phyloP scores from a whole-genome alignment of 2,797 vertebrate species.

The Melanotaenia nigrans region DNA sequence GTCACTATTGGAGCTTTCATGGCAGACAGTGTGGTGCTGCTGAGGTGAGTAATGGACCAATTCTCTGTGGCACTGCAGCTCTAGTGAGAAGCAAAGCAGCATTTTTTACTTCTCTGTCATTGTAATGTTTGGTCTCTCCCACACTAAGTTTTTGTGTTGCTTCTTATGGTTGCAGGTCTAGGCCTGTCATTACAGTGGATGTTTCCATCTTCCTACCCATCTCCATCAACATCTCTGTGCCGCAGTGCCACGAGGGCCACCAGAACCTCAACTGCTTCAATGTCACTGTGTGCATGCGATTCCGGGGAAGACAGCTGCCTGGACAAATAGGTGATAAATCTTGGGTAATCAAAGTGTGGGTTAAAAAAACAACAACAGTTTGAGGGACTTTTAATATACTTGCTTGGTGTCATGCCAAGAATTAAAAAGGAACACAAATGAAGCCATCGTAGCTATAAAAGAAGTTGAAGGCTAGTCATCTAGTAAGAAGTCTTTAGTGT shows the following conservation, averaged over 20 bases:
- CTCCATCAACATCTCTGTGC: slow-evolving; percentile 96
- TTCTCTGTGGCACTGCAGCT: not conserved
- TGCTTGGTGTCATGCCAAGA: not conserved
- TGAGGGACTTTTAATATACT: not conserved
- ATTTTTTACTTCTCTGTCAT: slow-evolving; percentile 1
- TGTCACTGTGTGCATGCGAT: slow-evolving; percentile 88
- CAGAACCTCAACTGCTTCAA: slow-evolving; percentile 92
- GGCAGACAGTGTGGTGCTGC: slow-evolving; percentile 91
- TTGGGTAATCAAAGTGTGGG: not conserved
- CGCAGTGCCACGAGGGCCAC: slow-evolving; percentile 92
- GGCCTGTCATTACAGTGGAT: slow-evolving; percentile 92
- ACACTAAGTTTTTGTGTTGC: slow-evolving; percentile 25
- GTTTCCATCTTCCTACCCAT: slow-evolving; percentile 89
- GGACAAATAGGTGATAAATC: slow-evolving; percentile 89
- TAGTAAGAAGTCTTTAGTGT: not conserved
- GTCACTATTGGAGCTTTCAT: slow-evolving; percentile 95
- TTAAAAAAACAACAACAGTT: slow-evolving; percentile 7
- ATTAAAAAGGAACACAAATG: not conserved
- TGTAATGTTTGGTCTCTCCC: slow-evolving; percentile 32
- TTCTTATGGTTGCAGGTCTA: slow-evolving; percentile 82
- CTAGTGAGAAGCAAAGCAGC: slow-evolving; percentile 5
- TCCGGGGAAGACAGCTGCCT: slow-evolving; percentile 89
- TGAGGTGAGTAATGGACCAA: slow-evolving; percentile 86
- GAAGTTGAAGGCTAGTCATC: not conserved
- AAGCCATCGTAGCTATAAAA: not conserved